Percentiles rank a stretch among this genome's conserved stretches.
phyloP scores from a whole-genome alignment of 2,888 invertebrate species.

The Philaethria dido region DNA sequence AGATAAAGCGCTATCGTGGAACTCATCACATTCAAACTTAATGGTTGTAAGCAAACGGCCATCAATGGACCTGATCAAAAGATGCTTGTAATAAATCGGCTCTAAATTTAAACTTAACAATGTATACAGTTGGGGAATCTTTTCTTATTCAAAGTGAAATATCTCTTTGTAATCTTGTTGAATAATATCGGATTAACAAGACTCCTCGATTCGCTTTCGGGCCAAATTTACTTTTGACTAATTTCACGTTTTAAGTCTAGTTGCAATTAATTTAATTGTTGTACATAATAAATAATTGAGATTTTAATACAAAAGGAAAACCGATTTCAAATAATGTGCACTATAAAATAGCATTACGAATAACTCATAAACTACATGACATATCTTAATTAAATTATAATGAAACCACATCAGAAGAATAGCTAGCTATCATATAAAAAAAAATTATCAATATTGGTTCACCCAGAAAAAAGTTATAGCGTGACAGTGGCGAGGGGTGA shows the following conservation, averaged over 20 bases:
- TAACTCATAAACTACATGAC: too few species aligned
- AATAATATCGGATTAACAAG: constrained; percentile 72
- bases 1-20: not conserved
- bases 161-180: constrained; percentile 70
- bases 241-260: constrained; percentile 46
- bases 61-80: constrained; percentile 18
- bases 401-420: too few species aligned
- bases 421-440: too few species aligned
- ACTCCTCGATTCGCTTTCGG: constrained; percentile 64
- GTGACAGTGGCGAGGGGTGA: too few species aligned
- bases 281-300: too few species aligned
- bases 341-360: too few species aligned
- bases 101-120: constrained; percentile 33
- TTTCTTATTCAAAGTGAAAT: constrained; percentile 67
- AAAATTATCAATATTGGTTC: too few species aligned
- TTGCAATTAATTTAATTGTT: constrained; percentile 18
- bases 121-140: constrained; percentile 42
- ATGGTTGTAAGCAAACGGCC: constrained; percentile 15
- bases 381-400: too few species aligned
- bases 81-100: constrained; percentile 21
- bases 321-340: too few species aligned
- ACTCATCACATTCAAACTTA: constrained; percentile 18
- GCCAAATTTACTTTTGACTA: constrained; percentile 62
- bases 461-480: too few species aligned
- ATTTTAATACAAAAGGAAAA: too few species aligned